These are phyloP conservation scores for Gnatocerus cornutus DNA, from an alignment of 2,888 invertebrate genomes.

Conservation along the genomic window DNA sequence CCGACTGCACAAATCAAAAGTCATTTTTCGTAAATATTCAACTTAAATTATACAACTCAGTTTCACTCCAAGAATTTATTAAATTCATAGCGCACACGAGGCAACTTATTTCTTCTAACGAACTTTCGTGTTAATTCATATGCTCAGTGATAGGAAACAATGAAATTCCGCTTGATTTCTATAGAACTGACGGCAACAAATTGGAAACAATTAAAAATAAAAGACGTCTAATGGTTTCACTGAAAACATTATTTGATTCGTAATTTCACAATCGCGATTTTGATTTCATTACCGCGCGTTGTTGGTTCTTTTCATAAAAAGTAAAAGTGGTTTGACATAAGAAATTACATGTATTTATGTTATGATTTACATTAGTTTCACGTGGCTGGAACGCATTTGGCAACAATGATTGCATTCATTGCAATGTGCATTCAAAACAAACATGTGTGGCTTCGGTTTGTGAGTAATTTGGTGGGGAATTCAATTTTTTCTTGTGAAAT, in stretches of 20 bases:
- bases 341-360: slow-evolving; percentile 33
- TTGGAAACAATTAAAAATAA: slow-evolving; percentile 4
- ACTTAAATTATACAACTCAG: slow-evolving; percentile 47
- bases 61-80: slow-evolving; percentile 58
- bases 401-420: slow-evolving; percentile 27
- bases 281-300: slow-evolving; percentile 10
- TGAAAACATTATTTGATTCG: slow-evolving; percentile 16
- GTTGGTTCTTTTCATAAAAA: slow-evolving; percentile 21
- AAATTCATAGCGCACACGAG: slow-evolving; percentile 36
- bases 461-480: too few species aligned
- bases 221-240: slow-evolving; percentile 2
- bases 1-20: slow-evolving; percentile 43
- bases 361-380: slow-evolving; percentile 37
- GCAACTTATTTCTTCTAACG: slow-evolving; percentile 13
- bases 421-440: slow-evolving; percentile 29
- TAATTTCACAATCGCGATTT: slow-evolving; percentile 9
- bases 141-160: slow-evolving; percentile 66
- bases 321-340: slow-evolving; percentile 37
- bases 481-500: too few species aligned
- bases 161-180: slow-evolving; percentile 55
- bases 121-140: slow-evolving; percentile 63
- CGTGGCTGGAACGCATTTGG: slow-evolving; percentile 21
- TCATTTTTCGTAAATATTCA: slow-evolving; percentile 48
- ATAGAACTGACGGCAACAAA: slow-evolving; percentile 3
- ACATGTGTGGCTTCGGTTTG: neutral